Evolutionary conservation across 2,888 invertebrate species (phyloP).

Genomic region (Synergus laeviventris): DNA sequence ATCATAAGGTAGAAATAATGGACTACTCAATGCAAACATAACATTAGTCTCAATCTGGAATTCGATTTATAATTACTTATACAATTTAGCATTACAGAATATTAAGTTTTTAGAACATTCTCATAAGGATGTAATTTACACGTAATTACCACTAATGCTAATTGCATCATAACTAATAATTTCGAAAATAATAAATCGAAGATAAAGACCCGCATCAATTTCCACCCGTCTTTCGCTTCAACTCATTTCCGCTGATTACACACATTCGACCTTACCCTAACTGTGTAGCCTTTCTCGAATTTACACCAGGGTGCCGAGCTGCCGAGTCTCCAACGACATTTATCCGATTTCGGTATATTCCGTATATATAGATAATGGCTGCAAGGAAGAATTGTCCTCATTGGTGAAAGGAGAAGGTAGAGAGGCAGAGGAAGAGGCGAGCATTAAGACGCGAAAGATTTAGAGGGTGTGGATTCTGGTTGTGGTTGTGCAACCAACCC

Average conservation of each 20-base stretch:
- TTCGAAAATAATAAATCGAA: neutral
- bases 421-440: constrained; percentile 35
- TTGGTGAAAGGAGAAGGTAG: constrained; percentile 14
- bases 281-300: neutral
- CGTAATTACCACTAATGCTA: neutral
- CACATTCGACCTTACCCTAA: neutral
- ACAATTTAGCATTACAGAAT: no score
- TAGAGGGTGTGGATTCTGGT: constrained; percentile 43
- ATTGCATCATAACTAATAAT: neutral
- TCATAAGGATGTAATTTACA: no score
- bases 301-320: constrained; percentile 1
- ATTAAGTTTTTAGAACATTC: no score
- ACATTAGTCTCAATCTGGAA: no score
- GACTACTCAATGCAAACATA: no score
- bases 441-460: constrained; percentile 53
- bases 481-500: constrained; percentile 53
- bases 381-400: constrained; percentile 22
- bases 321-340: constrained; percentile 12
- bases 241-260: constrained; percentile 11
- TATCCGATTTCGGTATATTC: constrained; percentile 27
- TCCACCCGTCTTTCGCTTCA: neutral
- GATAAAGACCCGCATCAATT: neutral
- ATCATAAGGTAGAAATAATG: neutral
- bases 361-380: neutral
- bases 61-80: no score